Conservation (phyloP, 2,888 invertebrate species). For the Cantharis rufa region DNA sequence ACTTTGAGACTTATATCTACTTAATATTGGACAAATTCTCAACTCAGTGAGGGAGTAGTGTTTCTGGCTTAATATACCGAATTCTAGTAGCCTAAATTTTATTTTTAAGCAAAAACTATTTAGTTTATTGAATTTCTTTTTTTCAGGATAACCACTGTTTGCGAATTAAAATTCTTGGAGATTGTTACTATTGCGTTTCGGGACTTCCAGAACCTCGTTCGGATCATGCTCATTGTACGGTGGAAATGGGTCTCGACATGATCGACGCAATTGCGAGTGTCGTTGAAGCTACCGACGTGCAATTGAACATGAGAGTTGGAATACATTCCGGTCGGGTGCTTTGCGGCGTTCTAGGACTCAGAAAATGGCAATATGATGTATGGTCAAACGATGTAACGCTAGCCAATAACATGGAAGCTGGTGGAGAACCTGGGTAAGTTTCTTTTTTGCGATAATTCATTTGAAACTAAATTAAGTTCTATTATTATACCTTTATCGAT, state of each 20-base stretch:
- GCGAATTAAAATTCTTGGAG: conserved; percentile 84
- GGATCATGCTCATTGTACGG: conserved; percentile 91
- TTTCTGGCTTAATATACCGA: no score
- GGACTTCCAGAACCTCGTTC: conserved; percentile 88
- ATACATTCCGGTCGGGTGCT: conserved; percentile 89
- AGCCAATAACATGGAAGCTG: conserved; percentile 88
- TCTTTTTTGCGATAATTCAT: background rate
- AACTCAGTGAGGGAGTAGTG: no score
- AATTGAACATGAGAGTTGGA: conserved; percentile 90
- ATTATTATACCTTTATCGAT: background rate
- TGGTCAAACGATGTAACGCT: conserved; percentile 93
- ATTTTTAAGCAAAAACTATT: no score
- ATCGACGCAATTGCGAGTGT: conserved; percentile 85
- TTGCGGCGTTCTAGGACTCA: conserved; percentile 85
- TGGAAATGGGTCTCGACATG: conserved; percentile 86
- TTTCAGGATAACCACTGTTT: conserved; percentile 79
- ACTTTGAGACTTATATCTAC: no score
- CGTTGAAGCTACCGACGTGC: conserved; percentile 90
- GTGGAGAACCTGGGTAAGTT: conserved; percentile 83
- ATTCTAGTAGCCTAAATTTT: no score
- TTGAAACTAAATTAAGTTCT: background rate
- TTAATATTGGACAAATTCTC: no score
- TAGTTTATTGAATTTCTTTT: no score
- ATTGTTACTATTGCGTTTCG: conserved; percentile 92
- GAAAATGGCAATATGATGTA: conserved; percentile 94